A percentile compares a stretch with the other conserved stretches of the same genome.
These are phyloP conservation scores for Nesogale talazaci DNA, from an alignment of 2,113 vertebrate genomes.

Conservation along the genomic window DNA sequence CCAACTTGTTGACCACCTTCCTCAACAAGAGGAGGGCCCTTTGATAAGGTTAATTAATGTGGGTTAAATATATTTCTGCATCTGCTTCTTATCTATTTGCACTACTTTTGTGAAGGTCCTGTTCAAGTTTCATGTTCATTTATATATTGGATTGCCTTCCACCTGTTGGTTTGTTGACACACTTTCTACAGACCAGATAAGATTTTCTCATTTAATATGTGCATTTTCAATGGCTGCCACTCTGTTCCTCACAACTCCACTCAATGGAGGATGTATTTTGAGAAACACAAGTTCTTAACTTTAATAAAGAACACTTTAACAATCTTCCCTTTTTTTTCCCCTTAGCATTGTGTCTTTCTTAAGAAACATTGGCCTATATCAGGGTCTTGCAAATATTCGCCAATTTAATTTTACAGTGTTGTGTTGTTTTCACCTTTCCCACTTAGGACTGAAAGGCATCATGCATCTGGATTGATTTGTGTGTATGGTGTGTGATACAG, in stretches of 20 bases:
- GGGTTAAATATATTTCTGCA: neutral
- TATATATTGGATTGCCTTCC: conserved; percentile 14
- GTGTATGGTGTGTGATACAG: neutral
- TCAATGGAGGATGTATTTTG: neutral
- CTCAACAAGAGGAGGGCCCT: no score
- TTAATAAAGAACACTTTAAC: conserved; percentile 26
- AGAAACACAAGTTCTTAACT: conserved; percentile 10
- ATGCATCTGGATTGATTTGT: conserved; percentile 32
- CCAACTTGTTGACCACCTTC: no score
- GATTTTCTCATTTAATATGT: neutral
- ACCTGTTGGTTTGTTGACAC: conserved; percentile 18
- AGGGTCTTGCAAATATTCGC: conserved; percentile 15
- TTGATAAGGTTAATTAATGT: neutral
- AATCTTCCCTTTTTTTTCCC: neutral
- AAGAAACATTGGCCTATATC: neutral
- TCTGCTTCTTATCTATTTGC: neutral
- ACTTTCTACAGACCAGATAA: neutral
- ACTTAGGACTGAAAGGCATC: conserved; percentile 16
- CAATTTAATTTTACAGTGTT: conserved; percentile 32
- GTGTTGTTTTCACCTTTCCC: neutral
- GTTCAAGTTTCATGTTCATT: neutral
- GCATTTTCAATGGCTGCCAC: neutral
- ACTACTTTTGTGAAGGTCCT: neutral
- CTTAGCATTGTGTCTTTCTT: neutral
- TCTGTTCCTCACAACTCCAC: conserved; percentile 3